Evolutionary conservation across 2,113 vertebrate genomes (phyloP).

Genomic region (Origma solitaria): DNA sequence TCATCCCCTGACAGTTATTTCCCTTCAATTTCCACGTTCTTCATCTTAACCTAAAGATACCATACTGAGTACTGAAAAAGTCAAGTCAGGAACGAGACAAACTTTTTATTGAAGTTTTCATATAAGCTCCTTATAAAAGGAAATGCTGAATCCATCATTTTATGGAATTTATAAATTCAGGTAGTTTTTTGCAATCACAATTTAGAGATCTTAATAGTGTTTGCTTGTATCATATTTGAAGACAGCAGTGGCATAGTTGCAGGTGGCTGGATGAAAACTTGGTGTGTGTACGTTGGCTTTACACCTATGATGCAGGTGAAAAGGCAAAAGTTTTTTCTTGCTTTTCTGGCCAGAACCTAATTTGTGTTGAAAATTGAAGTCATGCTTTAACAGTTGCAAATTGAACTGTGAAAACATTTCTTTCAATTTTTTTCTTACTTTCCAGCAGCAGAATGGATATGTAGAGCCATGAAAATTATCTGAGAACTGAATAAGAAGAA

Average conservation of each 20-base stretch:
- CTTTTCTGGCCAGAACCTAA: neutral
- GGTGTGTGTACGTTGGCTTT: neutral
- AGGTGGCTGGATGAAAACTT: neutral
- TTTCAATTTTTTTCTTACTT: neutral
- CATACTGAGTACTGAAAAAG: neutral
- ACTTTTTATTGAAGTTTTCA: neutral
- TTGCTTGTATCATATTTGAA: neutral
- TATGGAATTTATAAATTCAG: neutral
- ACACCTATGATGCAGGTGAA: neutral
- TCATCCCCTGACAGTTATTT: neutral
- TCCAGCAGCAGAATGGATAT: neutral
- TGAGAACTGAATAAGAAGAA: neutral
- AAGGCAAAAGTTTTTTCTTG: neutral
- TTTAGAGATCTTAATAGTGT: neutral
- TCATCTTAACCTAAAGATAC: neutral
- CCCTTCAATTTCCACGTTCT: neutral
- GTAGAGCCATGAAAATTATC: neutral
- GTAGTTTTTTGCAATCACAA: neutral
- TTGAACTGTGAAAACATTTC: neutral
- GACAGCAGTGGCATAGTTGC: neutral
- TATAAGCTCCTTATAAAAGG: neutral
- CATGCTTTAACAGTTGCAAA: neutral
- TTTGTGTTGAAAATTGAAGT: neutral
- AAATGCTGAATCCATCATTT: neutral
- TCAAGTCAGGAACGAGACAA: neutral